phyloP scores from a whole-genome alignment of 2,797 vertebrate genomes.

The Galago senegalensis region DNA sequence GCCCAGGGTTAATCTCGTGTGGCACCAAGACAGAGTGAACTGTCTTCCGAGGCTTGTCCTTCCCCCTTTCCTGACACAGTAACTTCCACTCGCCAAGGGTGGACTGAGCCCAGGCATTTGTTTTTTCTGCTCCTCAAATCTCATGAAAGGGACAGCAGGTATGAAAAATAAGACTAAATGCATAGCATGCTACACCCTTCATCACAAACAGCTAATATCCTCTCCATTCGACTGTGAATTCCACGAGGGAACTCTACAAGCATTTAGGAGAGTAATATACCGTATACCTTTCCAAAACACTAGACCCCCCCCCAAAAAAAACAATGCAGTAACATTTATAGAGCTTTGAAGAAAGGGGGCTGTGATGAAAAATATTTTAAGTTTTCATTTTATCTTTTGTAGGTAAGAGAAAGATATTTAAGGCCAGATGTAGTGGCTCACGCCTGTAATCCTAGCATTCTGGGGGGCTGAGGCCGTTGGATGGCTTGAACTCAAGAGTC shows the following conservation, averaged over 20 bases:
- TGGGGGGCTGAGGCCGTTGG: no score
- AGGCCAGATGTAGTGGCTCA: no score
- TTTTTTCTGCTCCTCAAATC: neutral
- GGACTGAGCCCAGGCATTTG: neutral
- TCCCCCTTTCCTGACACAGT: neutral
- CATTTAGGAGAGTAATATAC: neutral
- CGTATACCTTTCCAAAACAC: neutral
- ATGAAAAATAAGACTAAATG: conserved; percentile 1
- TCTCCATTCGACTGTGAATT: neutral
- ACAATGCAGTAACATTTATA: neutral
- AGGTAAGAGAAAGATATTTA: neutral
- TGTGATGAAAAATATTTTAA: neutral
- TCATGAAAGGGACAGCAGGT: neutral
- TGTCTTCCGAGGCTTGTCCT: neutral
- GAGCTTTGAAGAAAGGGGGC: neutral
- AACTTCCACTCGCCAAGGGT: neutral
- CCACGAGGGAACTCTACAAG: neutral
- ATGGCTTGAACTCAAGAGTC: no score
- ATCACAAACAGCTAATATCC: neutral
- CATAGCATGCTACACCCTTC: neutral
- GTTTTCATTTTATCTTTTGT: neutral
- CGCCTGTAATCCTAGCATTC: no score
- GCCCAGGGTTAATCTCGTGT: no score
- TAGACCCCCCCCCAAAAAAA: neutral
- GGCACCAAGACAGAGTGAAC: neutral